phyloP scores from a whole-genome alignment of 2,888 invertebrate species.

The Graphium colonna region DNA sequence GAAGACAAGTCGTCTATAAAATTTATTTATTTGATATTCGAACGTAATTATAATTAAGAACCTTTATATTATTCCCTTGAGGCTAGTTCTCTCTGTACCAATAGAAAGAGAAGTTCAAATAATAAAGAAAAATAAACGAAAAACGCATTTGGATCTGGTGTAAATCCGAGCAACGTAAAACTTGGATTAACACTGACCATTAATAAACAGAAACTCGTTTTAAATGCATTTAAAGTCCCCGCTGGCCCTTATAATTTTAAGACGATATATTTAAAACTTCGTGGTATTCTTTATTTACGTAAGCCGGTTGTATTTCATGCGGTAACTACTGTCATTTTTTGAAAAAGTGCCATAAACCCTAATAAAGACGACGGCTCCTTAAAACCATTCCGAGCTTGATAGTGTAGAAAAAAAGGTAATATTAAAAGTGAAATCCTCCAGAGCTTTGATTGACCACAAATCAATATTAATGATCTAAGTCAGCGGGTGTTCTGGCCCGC shows the following conservation, averaged over 20 bases:
- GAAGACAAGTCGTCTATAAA: too few relatives aligned
- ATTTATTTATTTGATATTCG: too few relatives aligned
- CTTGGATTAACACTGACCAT: too few relatives aligned
- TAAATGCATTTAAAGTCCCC: too few relatives aligned
- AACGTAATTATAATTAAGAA: too few relatives aligned
- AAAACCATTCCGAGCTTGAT: slow-evolving; percentile 42
- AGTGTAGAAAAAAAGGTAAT: slow-evolving; percentile 62
- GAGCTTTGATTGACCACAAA: slow-evolving; percentile 80
- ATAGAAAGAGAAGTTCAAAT: too few relatives aligned
- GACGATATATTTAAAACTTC: background rate
- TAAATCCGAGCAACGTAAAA: too few relatives aligned
- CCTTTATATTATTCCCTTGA: too few relatives aligned
- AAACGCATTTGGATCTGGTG: too few relatives aligned
- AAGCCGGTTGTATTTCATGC: slow-evolving; percentile 16
- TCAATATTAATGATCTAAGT: slow-evolving; percentile 79
- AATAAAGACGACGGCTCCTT: slow-evolving; percentile 48
- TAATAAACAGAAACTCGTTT: too few relatives aligned
- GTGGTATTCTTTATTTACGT: slow-evolving; percentile 17
- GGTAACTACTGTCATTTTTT: slow-evolving; percentile 17
- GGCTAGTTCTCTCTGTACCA: too few relatives aligned
- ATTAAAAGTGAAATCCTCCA: slow-evolving; percentile 77
- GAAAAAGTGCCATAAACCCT: slow-evolving; percentile 36
- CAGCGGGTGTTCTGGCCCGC: slow-evolving; percentile 69
- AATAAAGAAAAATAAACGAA: too few relatives aligned
- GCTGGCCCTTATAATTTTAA: background rate